Percentiles rank a stretch among this genome's conserved stretches.
phyloP scores from a whole-genome alignment of 2,888 invertebrate species.

The Calameuta filiformis region DNA sequence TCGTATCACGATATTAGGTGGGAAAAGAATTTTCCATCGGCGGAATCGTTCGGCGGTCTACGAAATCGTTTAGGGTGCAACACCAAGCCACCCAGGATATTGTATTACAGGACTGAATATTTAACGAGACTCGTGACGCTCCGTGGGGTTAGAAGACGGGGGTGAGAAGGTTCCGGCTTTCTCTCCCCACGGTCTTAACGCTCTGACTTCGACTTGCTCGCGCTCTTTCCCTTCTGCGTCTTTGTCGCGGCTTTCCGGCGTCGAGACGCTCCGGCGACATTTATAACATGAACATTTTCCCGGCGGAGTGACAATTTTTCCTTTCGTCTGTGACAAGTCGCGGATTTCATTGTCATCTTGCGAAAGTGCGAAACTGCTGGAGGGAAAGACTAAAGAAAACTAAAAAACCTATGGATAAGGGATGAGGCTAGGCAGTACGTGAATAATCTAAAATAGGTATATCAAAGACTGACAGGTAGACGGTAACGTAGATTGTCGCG shows the following conservation, averaged over 20 bases:
- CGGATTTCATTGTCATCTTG: neutral
- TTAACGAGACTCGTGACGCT: conserved; percentile 64
- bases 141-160: conserved; percentile 30
- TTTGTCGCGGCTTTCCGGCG: neutral
- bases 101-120: conserved; percentile 69
- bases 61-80: conserved; percentile 5
- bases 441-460: neutral
- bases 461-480: neutral
- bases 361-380: neutral
- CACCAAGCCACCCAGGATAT: conserved; percentile 55
- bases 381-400: neutral
- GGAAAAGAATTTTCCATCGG: neutral
- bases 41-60: conserved; percentile 4
- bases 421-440: neutral
- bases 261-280: neutral
- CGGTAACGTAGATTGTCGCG: neutral
- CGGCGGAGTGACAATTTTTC: conserved; percentile 1
- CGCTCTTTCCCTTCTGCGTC: neutral
- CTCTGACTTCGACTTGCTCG: conserved; percentile 23
- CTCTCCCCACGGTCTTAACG: conserved; percentile 21
- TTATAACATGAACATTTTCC: neutral
- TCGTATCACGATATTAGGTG: neutral
- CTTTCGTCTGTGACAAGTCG: neutral
- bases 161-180: conserved; percentile 39
- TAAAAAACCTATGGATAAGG: neutral